Conservation (phyloP, 2,797 vertebrate species). For the Cottoperca gobio region DNA sequence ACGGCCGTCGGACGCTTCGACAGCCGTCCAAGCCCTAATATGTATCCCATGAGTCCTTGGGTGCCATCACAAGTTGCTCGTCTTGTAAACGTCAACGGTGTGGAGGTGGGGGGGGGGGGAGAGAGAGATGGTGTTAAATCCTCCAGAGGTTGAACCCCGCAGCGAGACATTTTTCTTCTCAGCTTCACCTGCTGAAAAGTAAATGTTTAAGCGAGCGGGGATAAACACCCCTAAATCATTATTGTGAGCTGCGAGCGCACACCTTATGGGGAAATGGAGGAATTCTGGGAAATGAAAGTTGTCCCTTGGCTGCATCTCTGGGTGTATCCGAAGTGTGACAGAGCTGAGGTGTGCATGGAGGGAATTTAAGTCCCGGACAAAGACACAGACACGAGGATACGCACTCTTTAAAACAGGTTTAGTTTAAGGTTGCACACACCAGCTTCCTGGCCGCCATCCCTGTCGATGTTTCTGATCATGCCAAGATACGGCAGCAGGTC, state of each 20-base stretch:
- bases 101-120: background rate
- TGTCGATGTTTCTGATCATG: slow-evolving; percentile 16
- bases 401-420: slow-evolving; percentile 8
- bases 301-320: slow-evolving; percentile 56
- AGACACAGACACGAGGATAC: background rate
- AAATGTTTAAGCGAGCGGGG: slow-evolving; percentile 80
- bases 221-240: slow-evolving; percentile 82
- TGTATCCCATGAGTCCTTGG: slow-evolving; percentile 49
- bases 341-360: slow-evolving; percentile 16
- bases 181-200: slow-evolving; percentile 78
- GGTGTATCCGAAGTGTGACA: slow-evolving; percentile 34
- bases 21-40: background rate
- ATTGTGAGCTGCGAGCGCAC: slow-evolving; percentile 25
- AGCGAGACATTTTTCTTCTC: slow-evolving; percentile 70
- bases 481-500: slow-evolving; percentile 12
- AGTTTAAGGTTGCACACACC: slow-evolving; percentile 38
- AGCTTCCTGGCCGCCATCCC: slow-evolving; percentile 21
- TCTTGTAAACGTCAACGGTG: slow-evolving; percentile 73
- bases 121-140: slow-evolving; percentile 52
- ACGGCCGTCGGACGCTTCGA: background rate
- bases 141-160: slow-evolving; percentile 57
- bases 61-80: slow-evolving; percentile 32
- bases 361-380: background rate
- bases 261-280: slow-evolving; percentile 71
- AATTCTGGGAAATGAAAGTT: slow-evolving; percentile 72